Conservation (phyloP, 2,797 vertebrate species). For the Falco rusticolus region DNA sequence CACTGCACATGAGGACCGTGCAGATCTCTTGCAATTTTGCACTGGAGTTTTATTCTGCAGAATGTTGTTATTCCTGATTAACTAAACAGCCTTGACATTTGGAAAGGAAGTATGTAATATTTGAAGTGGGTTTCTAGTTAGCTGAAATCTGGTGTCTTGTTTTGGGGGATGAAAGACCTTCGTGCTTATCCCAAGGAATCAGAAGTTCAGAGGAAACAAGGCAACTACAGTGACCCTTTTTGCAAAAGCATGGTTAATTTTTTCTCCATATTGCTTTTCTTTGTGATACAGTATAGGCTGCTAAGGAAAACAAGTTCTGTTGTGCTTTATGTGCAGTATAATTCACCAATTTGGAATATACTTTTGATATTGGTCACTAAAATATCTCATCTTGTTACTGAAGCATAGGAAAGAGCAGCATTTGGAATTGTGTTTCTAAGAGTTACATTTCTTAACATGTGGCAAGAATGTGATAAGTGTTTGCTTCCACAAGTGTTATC, state of each 20-base stretch:
- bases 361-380: neutral
- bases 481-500: neutral
- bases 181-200: constrained; percentile 27
- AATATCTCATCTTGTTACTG: constrained; percentile 10
- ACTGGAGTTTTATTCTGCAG: constrained; percentile 4
- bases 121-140: constrained; percentile 49
- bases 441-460: neutral
- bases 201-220: constrained; percentile 31
- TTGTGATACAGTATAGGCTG: neutral
- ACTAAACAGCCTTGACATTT: constrained; percentile 59
- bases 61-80: constrained; percentile 32
- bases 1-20: neutral
- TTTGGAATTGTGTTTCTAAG: neutral
- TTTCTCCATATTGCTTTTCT: constrained; percentile 8
- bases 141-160: constrained; percentile 2
- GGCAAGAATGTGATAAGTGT: neutral
- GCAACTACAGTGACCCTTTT: constrained; percentile 12
- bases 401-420: neutral
- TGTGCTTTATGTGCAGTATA: neutral
- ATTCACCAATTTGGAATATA: neutral
- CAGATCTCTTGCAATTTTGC: constrained; percentile 4
- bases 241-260: constrained; percentile 21
- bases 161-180: constrained; percentile 19
- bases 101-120: constrained; percentile 32
- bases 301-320: neutral